These are phyloP conservation scores for Bellardia bayeri DNA, from an alignment of 2,888 invertebrate genomes.

Conservation along the genomic window DNA sequence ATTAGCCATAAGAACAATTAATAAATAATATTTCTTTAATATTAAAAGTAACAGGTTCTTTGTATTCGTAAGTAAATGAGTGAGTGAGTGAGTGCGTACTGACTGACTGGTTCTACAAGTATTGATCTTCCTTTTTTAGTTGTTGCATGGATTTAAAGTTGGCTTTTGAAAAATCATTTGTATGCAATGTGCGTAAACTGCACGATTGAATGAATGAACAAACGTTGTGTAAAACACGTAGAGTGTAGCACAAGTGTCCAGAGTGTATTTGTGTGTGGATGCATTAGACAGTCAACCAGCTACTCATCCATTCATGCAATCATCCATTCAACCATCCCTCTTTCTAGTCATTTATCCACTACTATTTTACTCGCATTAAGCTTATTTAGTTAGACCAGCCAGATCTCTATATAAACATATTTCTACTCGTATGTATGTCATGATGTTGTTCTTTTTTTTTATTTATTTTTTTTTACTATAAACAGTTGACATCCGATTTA, in stretches of 20 bases:
- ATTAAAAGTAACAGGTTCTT: slow-evolving; percentile 69
- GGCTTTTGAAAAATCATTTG: slow-evolving; percentile 75
- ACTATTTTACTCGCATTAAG: slow-evolving; percentile 28
- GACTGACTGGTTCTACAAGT: slow-evolving; percentile 63
- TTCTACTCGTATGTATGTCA: slow-evolving; percentile 5
- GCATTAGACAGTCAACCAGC: slow-evolving; percentile 60
- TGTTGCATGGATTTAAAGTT: slow-evolving; percentile 55
- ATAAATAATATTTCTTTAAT: slow-evolving; percentile 68
- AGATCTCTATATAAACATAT: slow-evolving; percentile 41
- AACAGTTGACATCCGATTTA: slow-evolving; percentile 83
- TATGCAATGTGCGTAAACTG: slow-evolving; percentile 80
- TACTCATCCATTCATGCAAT: slow-evolving; percentile 59
- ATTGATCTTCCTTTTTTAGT: slow-evolving; percentile 72
- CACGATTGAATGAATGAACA: slow-evolving; percentile 65
- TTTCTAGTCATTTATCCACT: slow-evolving; percentile 41
- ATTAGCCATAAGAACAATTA: slow-evolving; percentile 72
- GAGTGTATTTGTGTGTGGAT: slow-evolving; percentile 12
- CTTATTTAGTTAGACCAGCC: slow-evolving; percentile 59
- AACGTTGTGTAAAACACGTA: slow-evolving; percentile 32
- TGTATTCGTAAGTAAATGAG: neutral
- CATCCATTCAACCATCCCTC: slow-evolving; percentile 49
- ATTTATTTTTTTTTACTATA: slow-evolving; percentile 36
- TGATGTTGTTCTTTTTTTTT: slow-evolving; percentile 38
- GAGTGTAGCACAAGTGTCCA: slow-evolving; percentile 62
- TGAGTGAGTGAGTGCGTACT: slow-evolving; percentile 15